Conservation (phyloP, 2,797 vertebrate genomes). For the Poeciliopsis gracilis region DNA sequence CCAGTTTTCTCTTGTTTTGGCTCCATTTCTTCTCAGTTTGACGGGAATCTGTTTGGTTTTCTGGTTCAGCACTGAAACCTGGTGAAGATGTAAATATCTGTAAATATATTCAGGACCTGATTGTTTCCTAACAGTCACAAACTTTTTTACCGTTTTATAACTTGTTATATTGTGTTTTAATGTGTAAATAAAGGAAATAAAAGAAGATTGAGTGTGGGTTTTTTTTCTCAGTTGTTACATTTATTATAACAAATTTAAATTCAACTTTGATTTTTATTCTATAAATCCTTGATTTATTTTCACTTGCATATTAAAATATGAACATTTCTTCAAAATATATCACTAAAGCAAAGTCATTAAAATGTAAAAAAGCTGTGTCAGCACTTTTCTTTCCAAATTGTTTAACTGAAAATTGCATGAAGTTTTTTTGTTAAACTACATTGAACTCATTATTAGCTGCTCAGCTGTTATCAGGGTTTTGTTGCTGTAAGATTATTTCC, state of each 20-base stretch:
- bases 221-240: background rate
- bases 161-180: constrained; percentile 30
- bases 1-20: background rate
- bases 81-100: constrained; percentile 56
- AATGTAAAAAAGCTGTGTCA: background rate
- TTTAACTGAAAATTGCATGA: background rate
- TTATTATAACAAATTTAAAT: background rate
- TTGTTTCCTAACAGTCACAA: constrained; percentile 49
- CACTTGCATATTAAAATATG: background rate
- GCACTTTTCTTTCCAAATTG: background rate
- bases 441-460: background rate
- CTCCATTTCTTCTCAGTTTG: background rate
- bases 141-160: constrained; percentile 45
- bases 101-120: constrained; percentile 35
- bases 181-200: constrained; percentile 58
- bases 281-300: background rate
- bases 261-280: background rate
- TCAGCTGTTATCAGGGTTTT: background rate
- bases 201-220: background rate
- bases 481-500: background rate
- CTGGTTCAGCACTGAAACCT: background rate
- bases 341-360: background rate
- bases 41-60: background rate
- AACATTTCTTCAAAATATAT: background rate
- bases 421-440: background rate